These are phyloP conservation scores for Ceyx melanurus DNA, from an alignment of 2,113 vertebrate genomes.

Conservation along the genomic window DNA sequence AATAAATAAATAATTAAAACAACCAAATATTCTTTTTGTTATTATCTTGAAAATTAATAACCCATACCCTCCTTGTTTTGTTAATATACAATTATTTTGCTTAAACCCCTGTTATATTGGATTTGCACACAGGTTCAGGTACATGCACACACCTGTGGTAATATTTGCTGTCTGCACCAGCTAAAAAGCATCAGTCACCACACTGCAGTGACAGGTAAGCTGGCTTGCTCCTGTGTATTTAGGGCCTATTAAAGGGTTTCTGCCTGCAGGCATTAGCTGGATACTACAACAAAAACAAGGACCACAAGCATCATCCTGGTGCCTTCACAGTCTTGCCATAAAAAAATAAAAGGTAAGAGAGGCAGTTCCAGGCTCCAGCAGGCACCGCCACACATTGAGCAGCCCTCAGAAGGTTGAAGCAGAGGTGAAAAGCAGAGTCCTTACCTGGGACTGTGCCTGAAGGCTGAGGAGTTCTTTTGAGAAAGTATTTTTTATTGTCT, in stretches of 20 bases:
- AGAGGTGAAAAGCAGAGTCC: background rate
- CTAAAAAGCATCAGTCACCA: background rate
- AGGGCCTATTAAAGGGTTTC: background rate
- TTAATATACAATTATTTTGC: background rate
- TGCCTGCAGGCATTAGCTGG: background rate
- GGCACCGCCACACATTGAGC: background rate
- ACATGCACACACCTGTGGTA: background rate
- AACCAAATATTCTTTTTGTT: background rate
- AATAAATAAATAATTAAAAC: too few relatives aligned
- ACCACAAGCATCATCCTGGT: background rate
- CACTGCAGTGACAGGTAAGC: background rate
- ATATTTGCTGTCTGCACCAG: background rate
- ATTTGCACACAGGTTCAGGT: too few relatives aligned
- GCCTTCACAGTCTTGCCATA: background rate
- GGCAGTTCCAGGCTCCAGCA: background rate
- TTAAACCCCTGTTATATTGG: background rate
- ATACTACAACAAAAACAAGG: background rate
- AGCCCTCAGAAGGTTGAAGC: background rate
- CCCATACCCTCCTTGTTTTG: background rate
- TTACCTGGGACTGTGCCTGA: constrained; percentile 82
- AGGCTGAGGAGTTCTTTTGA: constrained; percentile 12
- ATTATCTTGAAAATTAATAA: background rate
- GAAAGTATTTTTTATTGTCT: fast-evolving
- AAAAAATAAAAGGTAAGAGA: too few relatives aligned
- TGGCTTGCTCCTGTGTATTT: background rate